These are phyloP conservation scores for Vespertilio murinus DNA, from an alignment of 2,797 vertebrate genomes.

Conservation along the genomic window DNA sequence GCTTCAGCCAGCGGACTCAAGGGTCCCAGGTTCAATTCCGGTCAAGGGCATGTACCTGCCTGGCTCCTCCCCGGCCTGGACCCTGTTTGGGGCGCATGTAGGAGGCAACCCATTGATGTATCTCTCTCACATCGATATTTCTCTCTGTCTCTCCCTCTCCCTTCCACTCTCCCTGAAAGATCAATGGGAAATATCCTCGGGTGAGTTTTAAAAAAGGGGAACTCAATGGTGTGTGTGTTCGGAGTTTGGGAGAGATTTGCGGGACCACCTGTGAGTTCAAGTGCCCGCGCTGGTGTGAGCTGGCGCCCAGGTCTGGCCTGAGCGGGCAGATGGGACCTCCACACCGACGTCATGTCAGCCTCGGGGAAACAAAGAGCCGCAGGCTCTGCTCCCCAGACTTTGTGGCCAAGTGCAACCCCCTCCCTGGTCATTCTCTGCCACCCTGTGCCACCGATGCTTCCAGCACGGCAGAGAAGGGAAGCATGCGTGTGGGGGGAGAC, in stretches of 20 bases:
- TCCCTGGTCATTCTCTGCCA: not conserved
- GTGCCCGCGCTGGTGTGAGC: not conserved
- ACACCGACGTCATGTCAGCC: constrained; percentile 25
- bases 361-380: constrained; percentile 43
- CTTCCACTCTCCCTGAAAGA: too few relatives aligned
- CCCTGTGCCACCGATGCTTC: not conserved
- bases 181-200: too few relatives aligned
- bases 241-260: not conserved
- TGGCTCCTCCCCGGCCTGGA: too few relatives aligned
- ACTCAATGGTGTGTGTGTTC: not conserved
- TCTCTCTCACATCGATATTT: too few relatives aligned
- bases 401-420: not conserved
- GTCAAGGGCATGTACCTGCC: too few relatives aligned
- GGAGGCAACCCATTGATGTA: too few relatives aligned
- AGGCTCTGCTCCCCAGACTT: constrained; percentile 11
- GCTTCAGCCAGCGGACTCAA: too few relatives aligned
- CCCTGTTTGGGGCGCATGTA: too few relatives aligned
- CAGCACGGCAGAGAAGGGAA: not conserved
- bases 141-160: too few relatives aligned
- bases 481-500: not conserved
- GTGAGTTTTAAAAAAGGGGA: not conserved
- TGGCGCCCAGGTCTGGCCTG: not conserved
- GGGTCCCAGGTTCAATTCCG: too few relatives aligned
- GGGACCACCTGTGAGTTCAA: not conserved
- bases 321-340: not conserved